Evolutionary conservation across 2,888 invertebrate genomes (phyloP).

Genomic region (Synanthedon tipuliformis): DNA sequence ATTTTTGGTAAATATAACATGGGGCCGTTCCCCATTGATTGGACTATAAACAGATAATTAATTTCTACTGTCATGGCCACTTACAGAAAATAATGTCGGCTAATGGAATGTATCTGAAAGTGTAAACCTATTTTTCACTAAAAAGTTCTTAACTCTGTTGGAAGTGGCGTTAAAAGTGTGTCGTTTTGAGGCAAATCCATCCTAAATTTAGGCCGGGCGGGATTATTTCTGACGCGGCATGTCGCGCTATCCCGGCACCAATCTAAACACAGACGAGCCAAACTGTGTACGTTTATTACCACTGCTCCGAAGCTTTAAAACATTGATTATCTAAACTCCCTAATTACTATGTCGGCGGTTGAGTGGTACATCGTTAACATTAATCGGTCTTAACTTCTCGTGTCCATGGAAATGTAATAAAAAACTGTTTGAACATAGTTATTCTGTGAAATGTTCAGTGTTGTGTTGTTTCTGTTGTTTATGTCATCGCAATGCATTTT

Average conservation of each 20-base stretch:
- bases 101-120: constrained; percentile 9
- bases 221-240: constrained; percentile 58
- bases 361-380: constrained; percentile 19
- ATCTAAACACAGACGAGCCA: constrained; percentile 52
- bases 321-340: constrained; percentile 25
- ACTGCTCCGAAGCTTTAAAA: constrained; percentile 23
- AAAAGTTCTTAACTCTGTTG: too few species aligned
- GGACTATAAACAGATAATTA: too few species aligned
- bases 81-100: too few species aligned
- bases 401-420: constrained; percentile 10
- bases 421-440: constrained; percentile 1
- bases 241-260: constrained; percentile 48
- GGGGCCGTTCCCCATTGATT: too few species aligned
- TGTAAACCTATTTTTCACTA: too few species aligned
- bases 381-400: constrained; percentile 13
- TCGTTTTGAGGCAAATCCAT: constrained; percentile 62
- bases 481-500: constrained; percentile 23
- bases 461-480: constrained; percentile 22
- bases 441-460: constrained; percentile 18
- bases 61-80: too few species aligned
- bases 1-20: too few species aligned
- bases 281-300: constrained; percentile 42
- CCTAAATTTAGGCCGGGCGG: constrained; percentile 53
- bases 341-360: constrained; percentile 25
- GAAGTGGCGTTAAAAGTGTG: constrained; percentile 30